phyloP scores from a whole-genome alignment of 2,797 vertebrate species.

The Pelochelys cantorii region DNA sequence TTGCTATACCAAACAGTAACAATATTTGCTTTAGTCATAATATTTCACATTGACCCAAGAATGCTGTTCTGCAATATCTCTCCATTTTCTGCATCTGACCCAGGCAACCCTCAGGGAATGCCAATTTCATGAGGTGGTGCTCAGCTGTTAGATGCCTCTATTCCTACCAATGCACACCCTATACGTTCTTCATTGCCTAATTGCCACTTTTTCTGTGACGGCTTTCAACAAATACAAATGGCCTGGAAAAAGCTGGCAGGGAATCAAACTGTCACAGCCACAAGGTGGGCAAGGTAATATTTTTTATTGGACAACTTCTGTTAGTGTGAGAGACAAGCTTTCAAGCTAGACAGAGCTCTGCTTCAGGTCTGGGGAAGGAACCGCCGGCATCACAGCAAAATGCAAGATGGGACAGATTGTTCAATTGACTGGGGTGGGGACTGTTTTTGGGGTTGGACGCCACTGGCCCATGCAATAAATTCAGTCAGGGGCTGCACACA shows the following conservation, averaged over 20 bases:
- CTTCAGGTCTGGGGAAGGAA: background rate
- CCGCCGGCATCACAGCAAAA: background rate
- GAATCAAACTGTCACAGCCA: background rate
- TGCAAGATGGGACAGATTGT: background rate
- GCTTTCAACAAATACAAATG: slow-evolving; percentile 47
- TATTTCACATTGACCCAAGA: background rate
- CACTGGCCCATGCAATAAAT: too few species aligned
- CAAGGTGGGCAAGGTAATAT: background rate
- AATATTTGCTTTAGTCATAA: background rate
- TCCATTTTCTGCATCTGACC: background rate
- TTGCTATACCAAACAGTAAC: background rate
- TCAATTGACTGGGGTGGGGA: too few species aligned
- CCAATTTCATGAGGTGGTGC: slow-evolving; percentile 7
- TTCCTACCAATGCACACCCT: slow-evolving; percentile 61
- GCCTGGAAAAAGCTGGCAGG: slow-evolving; percentile 27
- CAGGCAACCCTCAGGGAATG: background rate
- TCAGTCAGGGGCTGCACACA: too few species aligned
- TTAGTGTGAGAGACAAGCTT: background rate
- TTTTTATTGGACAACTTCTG: background rate
- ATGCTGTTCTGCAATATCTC: background rate
- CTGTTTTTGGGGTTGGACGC: too few species aligned
- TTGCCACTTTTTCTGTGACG: slow-evolving; percentile 56
- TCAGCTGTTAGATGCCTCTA: slow-evolving; percentile 21
- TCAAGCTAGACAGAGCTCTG: background rate
- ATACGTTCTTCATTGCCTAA: slow-evolving; percentile 64